These are phyloP conservation scores for Pitta sordida DNA, from an alignment of 2,113 vertebrate species.

Conservation along the genomic window DNA sequence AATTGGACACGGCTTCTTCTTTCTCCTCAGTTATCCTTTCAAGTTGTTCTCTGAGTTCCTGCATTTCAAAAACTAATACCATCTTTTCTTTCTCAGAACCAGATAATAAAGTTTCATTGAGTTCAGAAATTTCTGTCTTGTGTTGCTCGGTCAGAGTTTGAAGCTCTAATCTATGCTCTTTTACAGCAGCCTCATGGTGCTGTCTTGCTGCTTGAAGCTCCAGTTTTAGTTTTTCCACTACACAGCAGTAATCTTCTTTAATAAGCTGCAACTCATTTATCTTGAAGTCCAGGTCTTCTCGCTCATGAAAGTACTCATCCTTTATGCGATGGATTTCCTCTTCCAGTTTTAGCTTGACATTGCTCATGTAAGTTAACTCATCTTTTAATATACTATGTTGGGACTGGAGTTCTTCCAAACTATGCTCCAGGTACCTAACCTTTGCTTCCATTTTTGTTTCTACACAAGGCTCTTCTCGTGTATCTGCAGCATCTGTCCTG, in stretches of 20 bases:
- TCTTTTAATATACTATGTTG: slow-evolving; percentile 89
- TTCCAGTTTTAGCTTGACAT: slow-evolving; percentile 89
- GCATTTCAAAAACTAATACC: slow-evolving; percentile 67
- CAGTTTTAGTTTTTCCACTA: slow-evolving; percentile 73
- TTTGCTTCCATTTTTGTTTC: slow-evolving; percentile 67
- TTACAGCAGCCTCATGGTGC: not conserved
- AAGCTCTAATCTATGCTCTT: slow-evolving; percentile 66
- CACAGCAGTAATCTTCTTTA: slow-evolving; percentile 78
- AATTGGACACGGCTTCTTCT: slow-evolving; percentile 78
- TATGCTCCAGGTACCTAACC: slow-evolving; percentile 68
- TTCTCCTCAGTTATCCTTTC: slow-evolving; percentile 79
- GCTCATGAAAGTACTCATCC: slow-evolving; percentile 89
- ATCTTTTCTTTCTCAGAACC: slow-evolving; percentile 73
- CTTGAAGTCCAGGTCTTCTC: slow-evolving; percentile 95
- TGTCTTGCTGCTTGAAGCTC: slow-evolving; percentile 61
- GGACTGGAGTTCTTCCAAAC: slow-evolving; percentile 83
- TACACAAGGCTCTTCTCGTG: not conserved
- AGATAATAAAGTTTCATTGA: slow-evolving; percentile 65
- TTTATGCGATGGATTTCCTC: slow-evolving; percentile 81
- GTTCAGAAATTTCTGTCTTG: slow-evolving; percentile 66
- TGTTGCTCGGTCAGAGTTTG: slow-evolving; percentile 67
- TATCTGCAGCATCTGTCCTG: not conserved
- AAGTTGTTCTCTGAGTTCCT: slow-evolving; percentile 76
- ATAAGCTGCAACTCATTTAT: slow-evolving; percentile 90
- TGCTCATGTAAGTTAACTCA: slow-evolving; percentile 88